A percentile compares a stretch with the other conserved stretches of the same genome.
Evolutionary conservation across 2,113 vertebrate genomes (phyloP).

Genomic region (Lophochroa leadbeateri): DNA sequence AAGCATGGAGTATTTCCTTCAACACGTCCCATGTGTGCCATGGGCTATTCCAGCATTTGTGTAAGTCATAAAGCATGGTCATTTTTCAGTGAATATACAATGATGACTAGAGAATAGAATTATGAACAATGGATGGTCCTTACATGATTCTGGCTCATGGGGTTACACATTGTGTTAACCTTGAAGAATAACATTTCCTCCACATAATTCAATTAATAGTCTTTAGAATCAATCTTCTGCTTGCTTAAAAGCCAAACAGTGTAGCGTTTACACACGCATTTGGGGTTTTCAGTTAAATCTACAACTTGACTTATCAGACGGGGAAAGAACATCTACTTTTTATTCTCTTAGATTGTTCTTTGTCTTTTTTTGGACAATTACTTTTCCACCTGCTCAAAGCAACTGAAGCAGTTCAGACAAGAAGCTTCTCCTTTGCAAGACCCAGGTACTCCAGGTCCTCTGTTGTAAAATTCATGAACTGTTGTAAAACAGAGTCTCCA

Average conservation of each 20-base stretch:
- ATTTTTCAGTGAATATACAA: not conserved
- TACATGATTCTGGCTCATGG: not conserved
- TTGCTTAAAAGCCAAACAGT: not conserved
- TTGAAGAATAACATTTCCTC: not conserved
- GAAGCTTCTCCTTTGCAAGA: not conserved
- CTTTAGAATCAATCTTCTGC: conserved; percentile 9
- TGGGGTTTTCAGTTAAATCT: not conserved
- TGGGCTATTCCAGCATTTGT: not conserved
- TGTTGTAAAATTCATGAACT: not conserved
- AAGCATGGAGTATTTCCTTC: not conserved
- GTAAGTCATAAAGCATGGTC: not conserved
- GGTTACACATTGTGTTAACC: not conserved
- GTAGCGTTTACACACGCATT: not conserved
- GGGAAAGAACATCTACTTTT: not conserved
- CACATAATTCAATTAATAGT: not conserved
- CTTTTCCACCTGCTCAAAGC: not conserved
- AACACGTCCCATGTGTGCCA: not conserved
- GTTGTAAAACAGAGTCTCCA: not conserved
- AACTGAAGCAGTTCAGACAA: not conserved
- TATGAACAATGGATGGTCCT: not conserved
- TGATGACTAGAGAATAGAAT: not conserved
- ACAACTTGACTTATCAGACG: not conserved
- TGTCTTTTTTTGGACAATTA: not conserved
- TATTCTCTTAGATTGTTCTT: not conserved
- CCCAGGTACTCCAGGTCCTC: not conserved